Base-by-base conservation (phyloP, 2,113 vertebrate species). In the Zosterops hypoxanthus region DNA sequence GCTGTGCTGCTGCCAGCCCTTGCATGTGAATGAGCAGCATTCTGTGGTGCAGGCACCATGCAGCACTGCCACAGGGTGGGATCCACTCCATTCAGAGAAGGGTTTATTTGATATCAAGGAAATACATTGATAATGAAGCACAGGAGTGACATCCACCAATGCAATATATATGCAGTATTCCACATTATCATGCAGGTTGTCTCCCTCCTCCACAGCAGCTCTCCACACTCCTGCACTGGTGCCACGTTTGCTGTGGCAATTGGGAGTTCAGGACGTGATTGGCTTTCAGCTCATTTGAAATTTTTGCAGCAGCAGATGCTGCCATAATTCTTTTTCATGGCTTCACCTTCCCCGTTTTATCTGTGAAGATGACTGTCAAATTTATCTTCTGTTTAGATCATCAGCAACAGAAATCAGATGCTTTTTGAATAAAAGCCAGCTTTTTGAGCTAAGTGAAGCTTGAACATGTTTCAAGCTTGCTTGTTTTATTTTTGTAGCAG, bases 321-420 rank as follows among this genome's bases (percentile, higher is more conserved):
- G 89, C 84, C 64, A 85, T 97, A 94, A 93, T 95, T 96, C 96
- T 98, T 97, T 97, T 98, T 97, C 96, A 97, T 92, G 95, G 95
- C 91, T 94, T 96, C 95, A 94, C 89, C 79, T 91, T 95, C 86
- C 94, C 46, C 3, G 20, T 95, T 97, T 98, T 94, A 96, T 97
- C 97, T 96, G 79, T 88, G 90, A 94, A 95, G 91, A 97, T 52
- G 52, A 53, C 61, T 95, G 82, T 88, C 95, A 97, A 96, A 91
- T 97, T 98, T 95, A 95, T 97, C 95, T 96, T 97, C 92, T 94
- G 86, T 95, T 95, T 90, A 91, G 92, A 94, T 95, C 95, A 97
- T 96, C 96, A 95, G 87, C 89, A 96, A 94, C 19, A 82, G 68
- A 68, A 76, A 82, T 72, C 95, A 97, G 93, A 94, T 65, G 56